Conservation (phyloP, 2,113 vertebrate species). For the Thomomys bottae region DNA sequence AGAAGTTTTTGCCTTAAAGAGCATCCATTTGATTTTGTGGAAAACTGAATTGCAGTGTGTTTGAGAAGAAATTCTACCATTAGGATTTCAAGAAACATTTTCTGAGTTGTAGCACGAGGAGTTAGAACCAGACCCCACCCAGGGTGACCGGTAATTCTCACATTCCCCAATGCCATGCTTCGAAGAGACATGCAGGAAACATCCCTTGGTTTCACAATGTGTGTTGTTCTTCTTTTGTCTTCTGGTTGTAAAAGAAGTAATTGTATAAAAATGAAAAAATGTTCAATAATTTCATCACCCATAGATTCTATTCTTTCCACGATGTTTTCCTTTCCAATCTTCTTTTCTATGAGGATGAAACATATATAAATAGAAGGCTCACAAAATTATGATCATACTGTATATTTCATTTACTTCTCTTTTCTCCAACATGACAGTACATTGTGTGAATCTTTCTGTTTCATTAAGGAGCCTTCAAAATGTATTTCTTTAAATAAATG, state of each 20-base stretch:
- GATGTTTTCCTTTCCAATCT: not conserved
- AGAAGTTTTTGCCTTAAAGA: conserved; percentile 49
- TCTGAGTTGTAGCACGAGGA: not conserved
- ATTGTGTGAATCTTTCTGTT: not conserved
- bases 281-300: conserved; percentile 33
- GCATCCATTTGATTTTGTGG: conserved; percentile 45
- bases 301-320: not conserved
- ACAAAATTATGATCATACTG: not conserved
- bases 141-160: not conserved
- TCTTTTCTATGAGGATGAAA: not conserved
- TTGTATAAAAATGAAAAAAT: not conserved
- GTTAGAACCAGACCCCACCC: not conserved
- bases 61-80: conserved; percentile 34
- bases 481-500: not conserved
- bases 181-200: not conserved
- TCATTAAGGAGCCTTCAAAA: conserved; percentile 21
- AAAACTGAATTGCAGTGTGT: conserved; percentile 55
- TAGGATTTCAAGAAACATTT: conserved; percentile 13
- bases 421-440: too few species aligned
- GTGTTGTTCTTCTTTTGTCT: not conserved
- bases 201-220: not conserved
- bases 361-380: not conserved
- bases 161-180: accelerated
- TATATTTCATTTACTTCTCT: not conserved
- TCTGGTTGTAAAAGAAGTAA: not conserved